These are phyloP conservation scores for Microtus pennsylvanicus DNA, from an alignment of 2,113 vertebrate genomes.

Conservation along the genomic window DNA sequence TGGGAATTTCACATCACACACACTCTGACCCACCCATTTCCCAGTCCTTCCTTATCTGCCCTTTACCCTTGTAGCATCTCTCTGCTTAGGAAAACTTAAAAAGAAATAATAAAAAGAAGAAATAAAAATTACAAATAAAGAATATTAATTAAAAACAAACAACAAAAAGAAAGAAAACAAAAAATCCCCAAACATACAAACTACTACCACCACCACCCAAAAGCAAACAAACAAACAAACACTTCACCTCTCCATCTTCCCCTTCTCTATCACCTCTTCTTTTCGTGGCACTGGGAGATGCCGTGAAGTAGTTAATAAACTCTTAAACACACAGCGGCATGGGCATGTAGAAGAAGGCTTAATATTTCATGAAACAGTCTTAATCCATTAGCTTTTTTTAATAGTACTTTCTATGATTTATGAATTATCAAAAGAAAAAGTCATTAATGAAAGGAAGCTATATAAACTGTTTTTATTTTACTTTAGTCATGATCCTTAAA, in stretches of 20 bases:
- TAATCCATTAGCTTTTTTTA: neutral
- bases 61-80: neutral
- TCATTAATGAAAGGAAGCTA: neutral
- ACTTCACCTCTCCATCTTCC: neutral
- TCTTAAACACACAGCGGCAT: neutral
- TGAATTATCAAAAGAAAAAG: conserved; percentile 45
- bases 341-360: neutral
- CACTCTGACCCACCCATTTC: neutral
- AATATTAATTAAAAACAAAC: neutral
- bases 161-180: neutral
- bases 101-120: neutral
- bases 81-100: neutral
- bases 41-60: neutral
- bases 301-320: neutral
- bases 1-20: neutral
- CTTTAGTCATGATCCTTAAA: conserved; percentile 17
- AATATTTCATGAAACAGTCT: conserved; percentile 3
- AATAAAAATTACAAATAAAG: neutral
- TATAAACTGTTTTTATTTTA: conserved; percentile 19
- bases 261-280: neutral
- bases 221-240: neutral
- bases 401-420: neutral
- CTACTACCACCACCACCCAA: neutral
- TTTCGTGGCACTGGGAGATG: neutral
- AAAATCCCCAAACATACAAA: neutral